Evolutionary conservation across 2,113 vertebrate genomes (phyloP), one percentile per base, ranked within the genome.

Genomic region (Sylvietta virens): DNA sequence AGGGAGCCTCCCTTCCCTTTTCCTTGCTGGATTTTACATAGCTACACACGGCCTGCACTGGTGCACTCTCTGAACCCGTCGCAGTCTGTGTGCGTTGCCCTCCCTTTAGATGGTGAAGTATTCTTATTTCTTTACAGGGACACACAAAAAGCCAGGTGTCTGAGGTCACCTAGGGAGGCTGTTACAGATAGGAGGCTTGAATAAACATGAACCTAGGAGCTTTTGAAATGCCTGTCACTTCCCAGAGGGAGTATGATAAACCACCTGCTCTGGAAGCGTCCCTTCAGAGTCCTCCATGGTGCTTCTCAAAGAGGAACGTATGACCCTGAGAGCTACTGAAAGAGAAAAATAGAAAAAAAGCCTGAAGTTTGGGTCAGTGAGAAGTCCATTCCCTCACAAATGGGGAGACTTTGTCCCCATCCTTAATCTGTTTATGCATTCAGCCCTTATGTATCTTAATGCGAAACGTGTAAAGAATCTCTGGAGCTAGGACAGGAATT

Each of bases 41-140:
- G 23, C 26, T 47, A 1, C 9, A 2, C 16, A 5, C 1, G 2
- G 11, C 28, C 40, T 24, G 74, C 1, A 0, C 39, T 70, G 17
- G 64, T 83, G 54, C 26, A 6, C 26, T 58, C 15, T 14, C 28
- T 37, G 23, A 81, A 28, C 39, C 54, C 7, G 27, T 79, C 0
- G 0, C 56, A 45, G 4, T 13, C 61, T 60, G 24, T 81, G 44
- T 40, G 39, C 7, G 0, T 30, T 92, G 37, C 27, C 11, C 6
- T 85, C 62, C 26, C 2, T 0, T 67, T 39, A 44, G 39, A 35
- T 73, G 51, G 48, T 40, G 67, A 79, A 71, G 21, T 45, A 13
- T n/a, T 94, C 82, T 44, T 53, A 37, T 78, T 54, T 16, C 53
- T 78, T 70, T 64, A n/a, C 22, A 70, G 23, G 14, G 18, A 19